Percentiles rank a stretch among this genome's conserved stretches.
Conservation (phyloP, 1,140 invertebrate species). For the Anagrus nilaparvatae region DNA sequence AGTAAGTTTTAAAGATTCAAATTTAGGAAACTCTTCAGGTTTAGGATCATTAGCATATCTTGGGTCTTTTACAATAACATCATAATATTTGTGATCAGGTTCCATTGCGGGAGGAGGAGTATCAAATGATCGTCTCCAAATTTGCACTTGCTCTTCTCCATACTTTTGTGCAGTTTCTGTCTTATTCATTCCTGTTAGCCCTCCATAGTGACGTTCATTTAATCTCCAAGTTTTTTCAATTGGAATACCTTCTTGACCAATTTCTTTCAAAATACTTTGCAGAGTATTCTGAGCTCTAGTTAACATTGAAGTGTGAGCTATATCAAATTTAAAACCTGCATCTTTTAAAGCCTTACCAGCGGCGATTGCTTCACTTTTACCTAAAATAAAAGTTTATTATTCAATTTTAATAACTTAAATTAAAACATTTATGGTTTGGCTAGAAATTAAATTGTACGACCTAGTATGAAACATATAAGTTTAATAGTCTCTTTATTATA, state of each 20-base stretch:
- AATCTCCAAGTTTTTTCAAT: conserved; percentile 80
- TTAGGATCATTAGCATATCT: conserved; percentile 66
- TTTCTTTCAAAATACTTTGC: conserved; percentile 65
- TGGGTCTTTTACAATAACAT: conserved; percentile 71
- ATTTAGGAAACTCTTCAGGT: conserved; percentile 78
- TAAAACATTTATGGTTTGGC: too few relatives aligned
- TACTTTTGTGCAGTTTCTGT: conserved; percentile 92
- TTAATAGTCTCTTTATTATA: too few relatives aligned
- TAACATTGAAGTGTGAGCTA: conserved; percentile 85
- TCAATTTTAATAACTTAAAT: conserved; percentile 9
- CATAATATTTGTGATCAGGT: conserved; percentile 69
- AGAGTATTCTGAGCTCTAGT: conserved; percentile 85
- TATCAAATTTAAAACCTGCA: conserved; percentile 73
- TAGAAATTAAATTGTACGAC: too few relatives aligned
- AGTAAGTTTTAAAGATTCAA: conserved; percentile 87
- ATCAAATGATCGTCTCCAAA: conserved; percentile 92
- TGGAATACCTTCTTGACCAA: conserved; percentile 71
- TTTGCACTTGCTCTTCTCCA: conserved; percentile 82
- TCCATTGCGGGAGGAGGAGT: conserved; percentile 87
- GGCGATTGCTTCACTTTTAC: conserved; percentile 69
- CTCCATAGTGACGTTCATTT: conserved; percentile 93
- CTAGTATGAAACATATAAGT: too few relatives aligned
- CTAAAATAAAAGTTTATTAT: conserved; percentile 37
- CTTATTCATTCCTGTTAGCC: conserved; percentile 88
- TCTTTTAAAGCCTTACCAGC: conserved; percentile 82